Evolutionary conservation across 2,113 vertebrate genomes (phyloP).

Genomic region (Neolamprologus devosi): DNA sequence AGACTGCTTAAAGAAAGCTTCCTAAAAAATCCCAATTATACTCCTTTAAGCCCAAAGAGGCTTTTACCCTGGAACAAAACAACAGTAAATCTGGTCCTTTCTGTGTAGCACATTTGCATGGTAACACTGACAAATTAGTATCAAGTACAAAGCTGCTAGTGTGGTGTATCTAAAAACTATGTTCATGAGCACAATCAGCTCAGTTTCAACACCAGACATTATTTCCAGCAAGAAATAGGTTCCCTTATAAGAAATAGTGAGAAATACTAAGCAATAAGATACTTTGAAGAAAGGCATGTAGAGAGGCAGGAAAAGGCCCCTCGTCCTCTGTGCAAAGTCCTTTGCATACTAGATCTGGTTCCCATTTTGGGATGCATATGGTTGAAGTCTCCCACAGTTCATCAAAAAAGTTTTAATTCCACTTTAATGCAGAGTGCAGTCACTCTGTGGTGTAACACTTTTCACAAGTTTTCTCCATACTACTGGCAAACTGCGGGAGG

Average conservation of each 20-base stretch:
- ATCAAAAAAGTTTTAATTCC: not conserved
- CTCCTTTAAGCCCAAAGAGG: not conserved
- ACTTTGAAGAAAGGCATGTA: not conserved
- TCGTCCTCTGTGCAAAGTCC: not conserved
- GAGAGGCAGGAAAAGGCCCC: not conserved
- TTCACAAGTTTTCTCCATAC: not conserved
- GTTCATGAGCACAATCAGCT: not conserved
- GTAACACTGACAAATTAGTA: not conserved
- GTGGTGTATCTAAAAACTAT: not conserved
- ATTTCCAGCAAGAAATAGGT: not conserved
- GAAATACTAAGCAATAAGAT: not conserved
- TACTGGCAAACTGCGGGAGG: not conserved
- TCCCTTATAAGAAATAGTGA: not conserved
- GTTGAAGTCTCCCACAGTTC: not conserved
- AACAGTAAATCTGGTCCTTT: not conserved
- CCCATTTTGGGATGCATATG: not conserved
- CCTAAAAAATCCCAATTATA: not conserved
- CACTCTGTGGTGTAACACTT: not conserved
- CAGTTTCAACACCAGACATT: not conserved
- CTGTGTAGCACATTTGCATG: not conserved
- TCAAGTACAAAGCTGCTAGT: not conserved
- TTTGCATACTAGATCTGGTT: not conserved
- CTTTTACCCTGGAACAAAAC: not conserved
- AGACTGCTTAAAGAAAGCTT: not conserved
- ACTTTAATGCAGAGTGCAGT: not conserved